Base-by-base conservation (phyloP, 2,888 invertebrate species). In the Tubiluchus corallicola region DNA sequence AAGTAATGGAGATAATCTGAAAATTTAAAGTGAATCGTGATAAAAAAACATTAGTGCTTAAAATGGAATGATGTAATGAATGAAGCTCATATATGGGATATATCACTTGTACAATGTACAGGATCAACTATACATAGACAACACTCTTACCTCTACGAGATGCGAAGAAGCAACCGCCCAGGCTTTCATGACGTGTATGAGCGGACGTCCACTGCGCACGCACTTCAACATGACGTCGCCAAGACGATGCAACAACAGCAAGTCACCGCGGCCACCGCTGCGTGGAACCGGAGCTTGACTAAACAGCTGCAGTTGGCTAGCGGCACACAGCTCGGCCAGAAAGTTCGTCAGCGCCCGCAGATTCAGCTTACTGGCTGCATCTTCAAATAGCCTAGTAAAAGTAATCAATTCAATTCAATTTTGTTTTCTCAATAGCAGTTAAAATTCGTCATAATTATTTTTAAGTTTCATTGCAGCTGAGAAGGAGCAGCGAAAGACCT, bases 111-210 rank as follows among this genome's bases (percentile, higher is more conserved):
- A 21, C 5, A 17, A 21, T 21, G 13, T 13, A 13, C 42, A 40
- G 16, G 16, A 3, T 13, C 20, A n/a, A 3, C 20, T 16, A n/a
- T 16, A 42, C 4, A 9, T n/a, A n/a, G n/a, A n/a, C n/a, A n/a
- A n/a, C n/a, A n/a, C n/a, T n/a, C 61, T 59, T 54, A 80, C 81
- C 74, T 92, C 87, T 76, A 90, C 87, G 45, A 92, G 77, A 64
- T 92, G 88, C 0, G 85, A 82, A 1, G 87, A 84, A 1, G 85
- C 79, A 1, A 87, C 79, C 9, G 82, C 82, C 92, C 92, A 94
- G 21, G 71, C 76, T 52, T 81, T 78, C 75, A 94, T 82, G 43
- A 87, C 76, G 60, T 94, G 94, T 38, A 88, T 75, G 19, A 90
- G 66, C 0, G 90, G 90, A 0, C 90, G 64, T 1, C 85, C 82